These are phyloP conservation scores for Nesidiocoris tenuis DNA, from an alignment of 2,888 invertebrate species.

Conservation along the genomic window DNA sequence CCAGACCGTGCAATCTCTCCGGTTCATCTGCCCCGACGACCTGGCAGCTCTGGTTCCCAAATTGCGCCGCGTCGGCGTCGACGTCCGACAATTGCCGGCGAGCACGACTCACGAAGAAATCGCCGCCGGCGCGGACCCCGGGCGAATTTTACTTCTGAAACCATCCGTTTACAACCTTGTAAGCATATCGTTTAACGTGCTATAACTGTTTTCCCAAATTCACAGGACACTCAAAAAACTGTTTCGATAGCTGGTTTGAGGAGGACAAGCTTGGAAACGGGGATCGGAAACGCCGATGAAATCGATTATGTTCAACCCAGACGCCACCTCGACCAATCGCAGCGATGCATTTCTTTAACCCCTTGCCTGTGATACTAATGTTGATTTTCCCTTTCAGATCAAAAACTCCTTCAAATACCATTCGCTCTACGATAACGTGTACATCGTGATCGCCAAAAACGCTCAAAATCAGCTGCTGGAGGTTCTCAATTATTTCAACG, in stretches of 20 bases:
- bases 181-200: no score
- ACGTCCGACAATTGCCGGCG: background rate
- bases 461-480: conserved; percentile 65
- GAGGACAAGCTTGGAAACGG: no score
- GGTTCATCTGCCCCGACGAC: background rate
- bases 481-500: conserved; percentile 66
- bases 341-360: background rate
- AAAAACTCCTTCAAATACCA: background rate
- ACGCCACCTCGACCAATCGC: no score
- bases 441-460: conserved; percentile 6
- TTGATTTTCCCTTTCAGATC: conserved; percentile 25
- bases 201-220: no score
- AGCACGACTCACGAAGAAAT: conserved; percentile 3
- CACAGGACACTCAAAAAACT: no score
- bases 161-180: conserved; percentile 11
- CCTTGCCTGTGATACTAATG: background rate
- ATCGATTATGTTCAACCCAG: no score
- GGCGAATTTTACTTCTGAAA: conserved; percentile 11
- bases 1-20: background rate
- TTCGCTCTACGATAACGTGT: background rate
- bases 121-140: background rate
- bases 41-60: conserved; percentile 11
- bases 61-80: conserved; percentile 23
- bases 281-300: no score
- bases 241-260: no score